Percentiles rank a stretch among this genome's conserved stretches.
phyloP scores from a whole-genome alignment of 1,140 invertebrate genomes.

The Dinoponera quadriceps region DNA sequence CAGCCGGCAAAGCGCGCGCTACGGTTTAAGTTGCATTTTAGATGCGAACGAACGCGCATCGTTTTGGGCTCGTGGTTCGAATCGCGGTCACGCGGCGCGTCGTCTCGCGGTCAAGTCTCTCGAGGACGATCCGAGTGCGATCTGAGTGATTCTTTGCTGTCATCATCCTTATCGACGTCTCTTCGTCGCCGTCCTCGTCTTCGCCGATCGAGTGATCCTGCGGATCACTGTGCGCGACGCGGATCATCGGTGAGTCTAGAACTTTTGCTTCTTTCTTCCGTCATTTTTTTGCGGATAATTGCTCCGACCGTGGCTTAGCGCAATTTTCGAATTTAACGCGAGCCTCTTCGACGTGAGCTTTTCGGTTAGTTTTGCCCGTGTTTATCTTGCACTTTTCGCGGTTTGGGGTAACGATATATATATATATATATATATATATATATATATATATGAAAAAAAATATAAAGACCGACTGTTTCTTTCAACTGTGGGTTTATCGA shows the following conservation, averaged over 20 bases:
- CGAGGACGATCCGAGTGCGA: conserved; percentile 2
- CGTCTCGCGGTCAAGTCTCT: conserved; percentile 68
- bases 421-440: background rate
- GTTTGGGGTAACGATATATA: background rate
- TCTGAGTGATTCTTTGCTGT: background rate
- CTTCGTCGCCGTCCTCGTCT: too few relatives aligned
- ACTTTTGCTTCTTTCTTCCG: background rate
- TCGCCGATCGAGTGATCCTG: background rate
- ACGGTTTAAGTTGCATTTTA: conserved; percentile 84
- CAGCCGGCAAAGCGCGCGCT: conserved; percentile 80
- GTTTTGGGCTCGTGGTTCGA: conserved; percentile 78
- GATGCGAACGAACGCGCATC: conserved; percentile 83
- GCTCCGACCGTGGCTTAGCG: too few relatives aligned
- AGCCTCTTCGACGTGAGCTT: too few relatives aligned
- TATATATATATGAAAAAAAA: too few relatives aligned
- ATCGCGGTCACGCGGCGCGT: conserved; percentile 70
- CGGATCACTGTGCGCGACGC: conserved; percentile 18
- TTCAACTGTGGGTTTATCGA: background rate
- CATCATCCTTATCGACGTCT: too few relatives aligned
- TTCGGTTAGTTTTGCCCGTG: too few relatives aligned
- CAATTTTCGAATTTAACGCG: too few relatives aligned
- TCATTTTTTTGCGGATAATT: background rate
- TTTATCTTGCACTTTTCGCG: too few relatives aligned
- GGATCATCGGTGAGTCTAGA: conserved; percentile 24
- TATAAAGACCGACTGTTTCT: background rate